Evolutionary conservation across 1,140 invertebrate genomes (phyloP), one percentile per base, ranked within the genome.

Genomic region (Eriosoma lanigerum): DNA sequence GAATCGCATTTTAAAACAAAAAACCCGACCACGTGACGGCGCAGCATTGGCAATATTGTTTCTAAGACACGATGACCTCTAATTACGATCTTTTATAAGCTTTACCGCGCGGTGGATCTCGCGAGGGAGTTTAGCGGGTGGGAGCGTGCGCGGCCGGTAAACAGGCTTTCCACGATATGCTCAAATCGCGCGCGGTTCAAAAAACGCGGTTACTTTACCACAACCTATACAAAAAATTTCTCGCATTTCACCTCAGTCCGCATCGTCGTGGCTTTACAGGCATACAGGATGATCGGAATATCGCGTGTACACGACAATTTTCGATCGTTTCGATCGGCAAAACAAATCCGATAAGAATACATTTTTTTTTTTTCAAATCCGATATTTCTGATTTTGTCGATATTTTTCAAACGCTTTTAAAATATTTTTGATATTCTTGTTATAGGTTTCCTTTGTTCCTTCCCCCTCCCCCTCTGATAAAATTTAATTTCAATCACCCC

Each of bases 61-160:
- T 56, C 50, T 56, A 73, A 73, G 26, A 73, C 48, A 19, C 70
- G 46, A 56, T 73, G 50, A 73, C 70, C 70, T 73, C 70, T 54
- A 73, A 73, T 73, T 73, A 73, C 48, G 6, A 73, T 73, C 70
- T 73, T 73, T 73, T 73, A 73, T 73, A 73, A 73, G 70, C 70
- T 73, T 73, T 48, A 17, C 24, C 6, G 44, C 15, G 13, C 46
- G 60, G 60, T 64, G n/a, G n/a, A n/a, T n/a, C n/a, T n/a, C 32
- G 32, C 62, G 70, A 52, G 46, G 70, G 70, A 73, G 50, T 50
- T 48, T 38, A 8, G 19, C 24, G 44, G 48, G 48, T 29, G 70
- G 70, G 70, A 73, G 70, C 54, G 70, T 68, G 48, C 70, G n/a
- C 56, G 24, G 19, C 29, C 4, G 19, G 19, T 29, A 8, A 24